Evolutionary conservation across 2,113 vertebrate species (phyloP), one percentile per base, ranked within the genome.

Genomic region (Rhynchopsitta pachyrhyncha): DNA sequence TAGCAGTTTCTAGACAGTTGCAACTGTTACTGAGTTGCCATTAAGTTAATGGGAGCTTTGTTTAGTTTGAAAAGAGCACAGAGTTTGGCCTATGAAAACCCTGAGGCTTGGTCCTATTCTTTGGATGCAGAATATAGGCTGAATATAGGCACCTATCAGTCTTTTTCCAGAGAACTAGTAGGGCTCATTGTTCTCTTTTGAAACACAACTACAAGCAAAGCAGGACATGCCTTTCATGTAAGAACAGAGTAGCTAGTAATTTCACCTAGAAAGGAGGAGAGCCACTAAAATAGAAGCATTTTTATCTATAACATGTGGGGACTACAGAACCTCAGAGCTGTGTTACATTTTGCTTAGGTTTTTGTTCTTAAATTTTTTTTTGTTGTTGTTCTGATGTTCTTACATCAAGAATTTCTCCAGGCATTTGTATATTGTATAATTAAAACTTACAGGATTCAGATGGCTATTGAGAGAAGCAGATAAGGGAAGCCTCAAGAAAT

Each of bases 401-500:
- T 75, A 82, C 31, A 68, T 47, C 16, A 47, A 73, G 13, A 73
- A 77, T 62, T 75, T 6, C 11, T 83, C 9, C 31, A 44, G 14
- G 49, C 17, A 46, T 87, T 83, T 91, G 10, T 25, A 33, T 42
- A 71, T 9, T 25, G 1, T 67, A 25, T 73, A 55, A 92, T 53
- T 86, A 76, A 96, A 96, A 41, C 13, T 67, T 68, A 23, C 7
- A 82, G 25, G 28, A 92, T 87, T 93, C 66, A 67, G 70, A 55
- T 76, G 37, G 44, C n/a, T 46, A 37, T 59, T 84, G 60, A 66
- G n/a, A 91, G 37, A 74, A 88, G 19, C 49, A 82, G 64, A 73
- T 76, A 63, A 92, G 87, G 63, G n/a, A 85, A 96, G 49, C 15
- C 69, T 77, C 59, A 74, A 91, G 76, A 90, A 92, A 78, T 77